phyloP scores from a whole-genome alignment of 2,797 vertebrate species.

The Arvicola amphibius region DNA sequence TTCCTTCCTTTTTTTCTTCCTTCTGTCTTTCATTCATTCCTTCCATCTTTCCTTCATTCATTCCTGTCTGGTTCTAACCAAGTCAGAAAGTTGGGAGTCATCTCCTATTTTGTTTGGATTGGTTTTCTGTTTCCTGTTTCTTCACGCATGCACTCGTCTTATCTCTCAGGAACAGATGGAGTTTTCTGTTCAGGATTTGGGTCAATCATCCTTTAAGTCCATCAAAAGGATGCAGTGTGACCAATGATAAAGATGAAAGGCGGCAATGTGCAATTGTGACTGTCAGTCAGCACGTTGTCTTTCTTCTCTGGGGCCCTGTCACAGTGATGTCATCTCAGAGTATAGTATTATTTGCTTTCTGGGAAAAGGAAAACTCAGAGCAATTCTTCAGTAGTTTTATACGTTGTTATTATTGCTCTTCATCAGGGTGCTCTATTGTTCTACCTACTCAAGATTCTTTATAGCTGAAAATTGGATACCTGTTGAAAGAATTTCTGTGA shows the following conservation, averaged over 20 bases:
- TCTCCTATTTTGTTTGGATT: slow-evolving; percentile 6
- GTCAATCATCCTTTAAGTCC: not conserved
- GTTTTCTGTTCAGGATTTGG: slow-evolving; percentile 33
- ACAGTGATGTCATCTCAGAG: not conserved
- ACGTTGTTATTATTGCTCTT: not conserved
- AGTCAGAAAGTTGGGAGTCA: not conserved
- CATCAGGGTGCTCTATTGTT: not conserved
- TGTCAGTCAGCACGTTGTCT: not conserved
- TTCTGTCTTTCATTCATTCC: not conserved
- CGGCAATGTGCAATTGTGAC: not conserved
- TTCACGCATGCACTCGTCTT: not conserved
- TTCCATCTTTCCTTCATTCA: not conserved
- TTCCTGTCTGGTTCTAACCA: not conserved
- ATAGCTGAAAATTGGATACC: not conserved
- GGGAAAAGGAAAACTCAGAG: not conserved
- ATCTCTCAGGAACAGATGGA: slow-evolving; percentile 17
- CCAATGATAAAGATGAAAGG: slow-evolving; percentile 10
- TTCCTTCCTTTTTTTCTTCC: not conserved
- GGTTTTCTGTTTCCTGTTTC: slow-evolving; percentile 39
- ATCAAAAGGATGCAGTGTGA: not conserved
- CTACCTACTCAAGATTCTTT: not conserved
- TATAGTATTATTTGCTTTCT: not conserved
- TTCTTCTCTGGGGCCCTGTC: not conserved
- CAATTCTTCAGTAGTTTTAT: not conserved
- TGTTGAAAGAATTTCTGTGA: not conserved